Evolutionary conservation across 2,797 vertebrate species (phyloP).

Genomic region (Protosalanx chinensis): DNA sequence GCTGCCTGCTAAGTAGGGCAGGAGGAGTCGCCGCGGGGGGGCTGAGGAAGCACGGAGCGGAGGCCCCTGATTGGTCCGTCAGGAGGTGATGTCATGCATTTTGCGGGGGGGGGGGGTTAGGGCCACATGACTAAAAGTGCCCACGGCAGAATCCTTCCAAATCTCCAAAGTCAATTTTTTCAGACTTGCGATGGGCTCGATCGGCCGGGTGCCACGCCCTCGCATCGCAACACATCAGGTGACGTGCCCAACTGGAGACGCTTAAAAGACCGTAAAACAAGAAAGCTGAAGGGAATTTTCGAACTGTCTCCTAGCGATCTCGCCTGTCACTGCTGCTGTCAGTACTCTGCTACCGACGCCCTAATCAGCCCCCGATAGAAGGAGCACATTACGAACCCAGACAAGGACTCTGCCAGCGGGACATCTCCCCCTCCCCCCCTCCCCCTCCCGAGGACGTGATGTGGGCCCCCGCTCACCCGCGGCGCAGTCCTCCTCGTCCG

Average conservation of each 20-base stretch:
- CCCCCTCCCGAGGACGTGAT: neutral
- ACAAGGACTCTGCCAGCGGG: neutral
- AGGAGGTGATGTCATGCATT: conserved; percentile 47
- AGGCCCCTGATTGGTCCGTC: conserved; percentile 57
- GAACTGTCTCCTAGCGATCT: too few relatives aligned
- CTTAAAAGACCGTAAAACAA: too few relatives aligned
- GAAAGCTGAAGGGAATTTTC: too few relatives aligned
- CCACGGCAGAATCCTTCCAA: neutral
- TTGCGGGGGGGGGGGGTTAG: neutral
- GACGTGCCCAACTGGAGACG: too few relatives aligned
- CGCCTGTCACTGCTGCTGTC: neutral
- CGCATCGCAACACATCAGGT: neutral
- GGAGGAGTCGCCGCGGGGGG: conserved; percentile 52
- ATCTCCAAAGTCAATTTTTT: conserved; percentile 35
- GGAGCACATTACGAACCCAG: neutral
- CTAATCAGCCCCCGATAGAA: too few relatives aligned
- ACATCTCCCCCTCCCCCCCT: neutral
- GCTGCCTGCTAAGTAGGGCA: conserved; percentile 72
- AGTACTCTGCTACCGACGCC: neutral
- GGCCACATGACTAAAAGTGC: neutral
- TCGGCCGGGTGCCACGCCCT: neutral
- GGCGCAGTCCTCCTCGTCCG: conserved; percentile 88
- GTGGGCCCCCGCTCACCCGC: conserved; percentile 77
- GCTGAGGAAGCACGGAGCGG: conserved; percentile 11
- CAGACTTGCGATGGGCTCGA: neutral